These are phyloP conservation scores for Sebastes taczanowskii DNA, from an alignment of 2,797 vertebrate species.

Conservation along the genomic window DNA sequence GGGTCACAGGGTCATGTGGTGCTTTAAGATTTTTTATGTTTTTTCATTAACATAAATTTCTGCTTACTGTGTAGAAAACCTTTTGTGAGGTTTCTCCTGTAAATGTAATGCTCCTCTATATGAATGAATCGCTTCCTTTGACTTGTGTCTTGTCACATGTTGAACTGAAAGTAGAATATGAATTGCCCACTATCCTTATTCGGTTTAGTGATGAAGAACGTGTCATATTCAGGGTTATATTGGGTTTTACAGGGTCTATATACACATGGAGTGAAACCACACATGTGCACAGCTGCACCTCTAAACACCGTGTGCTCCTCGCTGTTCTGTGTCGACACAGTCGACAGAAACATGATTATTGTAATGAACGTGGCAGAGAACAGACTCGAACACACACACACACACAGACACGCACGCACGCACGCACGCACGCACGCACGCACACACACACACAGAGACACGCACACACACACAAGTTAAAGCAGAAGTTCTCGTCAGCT, in stretches of 20 bases:
- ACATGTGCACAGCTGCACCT: not conserved
- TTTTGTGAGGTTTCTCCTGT: not conserved
- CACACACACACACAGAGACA: rapidly evolving
- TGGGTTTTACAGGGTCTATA: not conserved
- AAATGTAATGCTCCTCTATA: not conserved
- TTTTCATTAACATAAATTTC: not conserved
- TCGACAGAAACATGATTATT: not conserved
- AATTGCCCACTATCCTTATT: not conserved
- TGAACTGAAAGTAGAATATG: not conserved
- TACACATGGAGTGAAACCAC: no score
- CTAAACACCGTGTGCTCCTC: not conserved
- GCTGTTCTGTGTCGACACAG: not conserved
- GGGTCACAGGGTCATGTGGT: not conserved
- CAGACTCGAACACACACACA: not conserved
- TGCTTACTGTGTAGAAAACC: not conserved
- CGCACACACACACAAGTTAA: not conserved
- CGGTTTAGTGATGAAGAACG: not conserved
- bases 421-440: rapidly evolving
- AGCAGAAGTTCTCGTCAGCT: not conserved
- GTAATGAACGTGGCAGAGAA: not conserved
- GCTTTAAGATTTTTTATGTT: not conserved
- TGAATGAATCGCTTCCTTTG: no score
- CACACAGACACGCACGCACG: no score
- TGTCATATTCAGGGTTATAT: not conserved
- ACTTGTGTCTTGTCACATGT: no score